Conservation (phyloP, 2,113 vertebrate species). For the Eupsittula cactorum region DNA sequence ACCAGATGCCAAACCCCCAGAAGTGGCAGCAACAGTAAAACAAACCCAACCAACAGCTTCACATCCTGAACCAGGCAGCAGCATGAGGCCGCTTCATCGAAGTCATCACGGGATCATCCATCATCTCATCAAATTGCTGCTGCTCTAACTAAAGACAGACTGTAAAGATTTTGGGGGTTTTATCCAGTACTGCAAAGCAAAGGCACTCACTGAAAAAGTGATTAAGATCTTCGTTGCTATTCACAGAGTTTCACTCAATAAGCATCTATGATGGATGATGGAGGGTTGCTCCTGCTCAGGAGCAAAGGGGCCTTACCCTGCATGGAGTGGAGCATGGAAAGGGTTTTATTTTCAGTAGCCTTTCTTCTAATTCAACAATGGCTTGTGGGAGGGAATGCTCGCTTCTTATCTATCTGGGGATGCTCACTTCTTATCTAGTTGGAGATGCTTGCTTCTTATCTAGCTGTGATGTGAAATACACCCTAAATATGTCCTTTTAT, state of each 20-base stretch:
- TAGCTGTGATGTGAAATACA: neutral
- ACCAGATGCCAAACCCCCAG: neutral
- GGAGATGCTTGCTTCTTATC: neutral
- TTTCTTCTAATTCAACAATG: neutral
- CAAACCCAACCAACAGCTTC: neutral
- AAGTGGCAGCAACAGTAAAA: neutral
- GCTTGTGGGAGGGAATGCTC: neutral
- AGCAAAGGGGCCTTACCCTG: neutral
- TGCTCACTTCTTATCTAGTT: neutral
- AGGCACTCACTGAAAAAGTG: neutral
- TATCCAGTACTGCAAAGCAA: neutral
- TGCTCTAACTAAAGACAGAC: neutral
- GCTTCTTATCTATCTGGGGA: neutral
- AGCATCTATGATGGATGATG: neutral
- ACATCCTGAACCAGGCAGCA: neutral
- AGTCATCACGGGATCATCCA: neutral
- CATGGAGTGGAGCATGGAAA: neutral
- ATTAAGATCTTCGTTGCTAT: neutral
- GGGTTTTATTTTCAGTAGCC: neutral
- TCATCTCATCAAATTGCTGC: neutral
- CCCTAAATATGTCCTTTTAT: neutral
- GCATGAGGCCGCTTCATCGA: neutral
- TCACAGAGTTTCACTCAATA: neutral
- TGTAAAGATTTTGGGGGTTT: neutral
- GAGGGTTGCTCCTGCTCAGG: neutral